These are phyloP conservation scores for Heliconius nattereri DNA, from an alignment of 1,140 invertebrate genomes.

Conservation along the genomic window DNA sequence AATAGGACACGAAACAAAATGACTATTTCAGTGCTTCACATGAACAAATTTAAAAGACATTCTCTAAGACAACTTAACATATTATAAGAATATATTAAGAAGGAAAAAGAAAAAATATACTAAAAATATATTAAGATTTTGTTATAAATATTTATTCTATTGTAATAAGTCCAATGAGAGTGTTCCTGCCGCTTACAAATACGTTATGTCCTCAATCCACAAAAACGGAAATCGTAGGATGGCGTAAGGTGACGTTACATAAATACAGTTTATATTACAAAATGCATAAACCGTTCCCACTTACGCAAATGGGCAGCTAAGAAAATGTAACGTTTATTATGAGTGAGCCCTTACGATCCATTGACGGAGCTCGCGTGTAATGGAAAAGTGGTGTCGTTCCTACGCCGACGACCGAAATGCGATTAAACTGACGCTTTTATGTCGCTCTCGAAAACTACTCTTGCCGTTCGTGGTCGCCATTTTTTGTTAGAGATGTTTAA, in stretches of 20 bases:
- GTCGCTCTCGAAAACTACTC: constrained; percentile 20
- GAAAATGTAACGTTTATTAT: constrained; percentile 27
- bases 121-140: too few relatives aligned
- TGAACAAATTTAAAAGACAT: too few relatives aligned
- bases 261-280: background rate
- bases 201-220: background rate
- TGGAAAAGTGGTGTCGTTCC: constrained; percentile 60
- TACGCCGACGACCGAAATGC: constrained; percentile 24
- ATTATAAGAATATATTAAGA: too few relatives aligned
- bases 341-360: constrained; percentile 22
- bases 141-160: too few relatives aligned
- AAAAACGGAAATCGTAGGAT: constrained; percentile 3
- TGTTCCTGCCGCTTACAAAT: background rate
- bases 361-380: constrained; percentile 43
- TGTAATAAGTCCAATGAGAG: background rate
- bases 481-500: background rate
- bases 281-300: constrained; percentile 9
- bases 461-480: background rate
- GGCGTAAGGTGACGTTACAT: background rate
- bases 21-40: too few relatives aligned
- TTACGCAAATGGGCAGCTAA: constrained; percentile 24
- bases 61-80: too few relatives aligned
- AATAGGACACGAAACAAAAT: too few relatives aligned
- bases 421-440: constrained; percentile 29
- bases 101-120: too few relatives aligned